Evolutionary conservation across 2,113 vertebrate species (phyloP), one percentile per base, ranked within the genome.

Genomic region (Sterrhoptilus dennistouni): DNA sequence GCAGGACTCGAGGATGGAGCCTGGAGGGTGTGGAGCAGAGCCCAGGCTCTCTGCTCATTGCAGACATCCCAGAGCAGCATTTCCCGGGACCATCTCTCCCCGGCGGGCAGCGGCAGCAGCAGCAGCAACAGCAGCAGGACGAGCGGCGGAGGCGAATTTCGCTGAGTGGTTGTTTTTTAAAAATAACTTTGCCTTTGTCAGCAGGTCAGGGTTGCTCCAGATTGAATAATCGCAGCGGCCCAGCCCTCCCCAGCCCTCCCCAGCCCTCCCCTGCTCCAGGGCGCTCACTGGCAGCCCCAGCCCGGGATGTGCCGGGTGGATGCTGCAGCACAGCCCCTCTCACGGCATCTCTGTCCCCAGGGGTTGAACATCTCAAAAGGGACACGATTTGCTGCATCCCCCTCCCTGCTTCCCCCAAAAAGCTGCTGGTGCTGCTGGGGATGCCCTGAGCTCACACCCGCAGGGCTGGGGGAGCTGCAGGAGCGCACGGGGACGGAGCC

Each of bases 111-210:
- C 53, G 33, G 95, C 85, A 77, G 94, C 85, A 79, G 87, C 89
- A 93, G 94, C 85, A 77, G 87, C 89, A 93, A 93, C 85, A 77
- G 94, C 85, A 79, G 86, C 87, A 94, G 94, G 95, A 87, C 49
- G 17, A 92, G 92, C 83, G 12, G 91, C 25, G 1, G 72, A 96
- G 94, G 91, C 9, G 7, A 94, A 95, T 97, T 97, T 88, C 27
- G 97, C 97, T 97, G 97, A 97, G 96, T 96, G 85, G 96, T 19
- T 82, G 94, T 78, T 95, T 97, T 97, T 97, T 96, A 97, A 97
- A 97, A 97, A 97, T 97, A 97, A 93, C 97, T 97, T 96, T 97
- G 97, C 95, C 95, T 94, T 95, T 96, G 96, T 97, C 95, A 97
- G 97, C 97, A 97, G 97, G 97, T 97, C 96, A 92, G 96, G 95